A percentile compares a stretch with the other conserved stretches of the same genome.
phyloP scores from a whole-genome alignment of 2,113 vertebrate genomes.

The Malurus cyaneus region DNA sequence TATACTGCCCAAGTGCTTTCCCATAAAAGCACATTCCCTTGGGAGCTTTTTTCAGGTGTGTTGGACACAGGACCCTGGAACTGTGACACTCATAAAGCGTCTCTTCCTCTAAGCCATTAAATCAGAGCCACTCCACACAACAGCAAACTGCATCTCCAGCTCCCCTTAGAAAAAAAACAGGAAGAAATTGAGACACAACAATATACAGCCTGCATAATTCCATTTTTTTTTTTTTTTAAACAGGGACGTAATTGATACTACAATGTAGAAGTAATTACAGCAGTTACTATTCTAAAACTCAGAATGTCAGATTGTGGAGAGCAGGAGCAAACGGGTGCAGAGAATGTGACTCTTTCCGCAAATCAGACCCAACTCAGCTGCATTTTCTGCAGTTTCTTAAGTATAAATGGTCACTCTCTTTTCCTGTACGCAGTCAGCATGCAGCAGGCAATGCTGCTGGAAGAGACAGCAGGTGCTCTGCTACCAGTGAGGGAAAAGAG shows the following conservation, averaged over 20 bases:
- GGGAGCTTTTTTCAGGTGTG: background rate
- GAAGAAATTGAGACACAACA: too few species aligned
- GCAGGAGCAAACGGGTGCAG: background rate
- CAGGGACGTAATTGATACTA: background rate
- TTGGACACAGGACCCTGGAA: background rate
- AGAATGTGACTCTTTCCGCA: background rate
- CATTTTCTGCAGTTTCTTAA: background rate
- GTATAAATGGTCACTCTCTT: background rate
- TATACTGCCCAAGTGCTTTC: background rate
- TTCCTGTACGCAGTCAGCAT: background rate
- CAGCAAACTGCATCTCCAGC: background rate
- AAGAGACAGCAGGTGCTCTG: too few species aligned
- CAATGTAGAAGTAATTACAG: background rate
- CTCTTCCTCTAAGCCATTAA: background rate
- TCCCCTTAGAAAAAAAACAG: background rate
- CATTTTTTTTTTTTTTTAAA: too few species aligned
- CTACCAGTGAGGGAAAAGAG: too few species aligned
- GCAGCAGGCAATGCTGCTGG: too few species aligned
- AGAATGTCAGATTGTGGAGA: background rate
- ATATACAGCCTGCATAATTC: background rate
- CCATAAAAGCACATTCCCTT: accelerated
- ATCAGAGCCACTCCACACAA: background rate
- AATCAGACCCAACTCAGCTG: background rate
- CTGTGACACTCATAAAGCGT: accelerated
- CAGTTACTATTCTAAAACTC: background rate